Evolutionary conservation across 2,888 invertebrate species (phyloP), one percentile per base, ranked within the genome.

Genomic region (Blera fallax): DNA sequence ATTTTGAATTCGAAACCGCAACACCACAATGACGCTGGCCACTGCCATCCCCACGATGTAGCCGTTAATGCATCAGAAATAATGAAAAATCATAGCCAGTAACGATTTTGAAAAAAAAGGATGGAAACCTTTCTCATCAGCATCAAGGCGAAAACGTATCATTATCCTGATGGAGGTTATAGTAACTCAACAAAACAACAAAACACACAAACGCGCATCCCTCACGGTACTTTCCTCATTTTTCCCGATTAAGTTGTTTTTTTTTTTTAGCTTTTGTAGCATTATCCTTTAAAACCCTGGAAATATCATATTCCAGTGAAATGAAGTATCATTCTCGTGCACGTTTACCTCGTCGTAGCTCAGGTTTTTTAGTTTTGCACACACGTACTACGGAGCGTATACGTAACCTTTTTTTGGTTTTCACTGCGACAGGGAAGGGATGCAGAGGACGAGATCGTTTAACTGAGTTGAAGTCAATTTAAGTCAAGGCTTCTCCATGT

Each of bases 401-500:
- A 72, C 50, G 54, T 70, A 82, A 54, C 52, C 60, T 16, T 56
- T 18, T 37, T 40, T 45, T 21, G 8, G 27, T 37, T 40, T 8
- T 1, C 6, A 16, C 16, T 11, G 21, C 10, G 14, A 10, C 10
- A 11, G 24, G 21, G 34, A 24, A 56, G 54, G 58, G 16, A 62
- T n/a, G 24, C 32, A 48, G 11, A 27, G n/a, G 16, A 52, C 45
- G 45, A 54, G 60, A 73, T 60, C 84, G 64, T 70, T 84, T 80
- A 84, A 70, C 50, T 70, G 56, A 84, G 76, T 74, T 76, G 64
- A 80, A 80, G 84, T 84, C 80, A 84, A 84, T 84, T 84, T 60
- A 69, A 76, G 84, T 84, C 84, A 84, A 84, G 80, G 80, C 18
- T 70, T 43, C 62, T 56, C 50, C 43, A 21, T 56, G 45, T 24